Base-by-base conservation (phyloP, 2,113 vertebrate species). In the Isurus oxyrinchus region DNA sequence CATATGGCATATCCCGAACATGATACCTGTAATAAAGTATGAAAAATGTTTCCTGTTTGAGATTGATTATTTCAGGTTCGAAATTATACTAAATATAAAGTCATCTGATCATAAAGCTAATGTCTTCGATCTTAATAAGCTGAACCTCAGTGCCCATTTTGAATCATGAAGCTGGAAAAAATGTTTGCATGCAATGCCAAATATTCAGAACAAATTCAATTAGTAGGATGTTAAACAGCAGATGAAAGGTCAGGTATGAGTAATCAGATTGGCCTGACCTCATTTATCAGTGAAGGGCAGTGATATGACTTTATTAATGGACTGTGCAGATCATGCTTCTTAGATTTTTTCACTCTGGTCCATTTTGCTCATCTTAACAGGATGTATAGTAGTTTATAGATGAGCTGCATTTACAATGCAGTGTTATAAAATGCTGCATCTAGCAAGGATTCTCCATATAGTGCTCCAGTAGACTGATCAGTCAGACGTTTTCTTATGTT, bases 231-330 rank as follows among this genome's bases (percentile, higher is more conserved):
- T 72, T 53, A 69, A 69, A 69, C 40, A 72, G n/a, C 94, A 94
- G 93, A 40, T 94, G 61, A 94, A 67, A 66, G 59, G 93, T 49
- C 93, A 67, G 7, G 8, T 90, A 90, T 90, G 87, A 90, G 55
- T 55, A 90, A 44, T 95, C 61, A 66, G 49, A 67, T 27, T 49
- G 63, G 19, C 10, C 23, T 67, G 93, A 95, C n/a, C 93, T 67
- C 23, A 66, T 69, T 95, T 69, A 67, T 25, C 63, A 67, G 44
- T 69, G 40, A 95, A 95, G 93, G 21, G 23, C 53, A 35, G 53
- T n/a, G 35, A 91, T 91, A 35, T 7, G 25, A 63, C 57, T 67
- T 67, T 67, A 67, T 95, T 95, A 67, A 84, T 84, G 79, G 40
- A 11, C n/a, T 44, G 8, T 95, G 19, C 23, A 90, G 23, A 57